phyloP scores from a whole-genome alignment of 2,888 invertebrate species.

The Malacosoma neustria region DNA sequence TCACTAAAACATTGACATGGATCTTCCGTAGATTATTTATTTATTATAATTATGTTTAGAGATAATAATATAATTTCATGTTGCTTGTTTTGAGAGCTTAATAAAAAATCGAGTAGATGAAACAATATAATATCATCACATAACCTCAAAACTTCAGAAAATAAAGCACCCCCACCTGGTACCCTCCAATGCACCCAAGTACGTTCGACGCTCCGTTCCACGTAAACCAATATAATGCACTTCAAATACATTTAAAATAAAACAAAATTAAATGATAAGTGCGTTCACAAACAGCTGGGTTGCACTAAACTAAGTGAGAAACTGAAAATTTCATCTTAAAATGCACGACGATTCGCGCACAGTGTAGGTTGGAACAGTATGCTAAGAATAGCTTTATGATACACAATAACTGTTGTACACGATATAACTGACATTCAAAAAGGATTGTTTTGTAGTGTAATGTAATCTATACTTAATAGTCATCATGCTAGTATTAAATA shows the following conservation, averaged over 20 bases:
- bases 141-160: slow-evolving; percentile 5
- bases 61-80: too few species aligned
- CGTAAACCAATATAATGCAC: slow-evolving; percentile 36
- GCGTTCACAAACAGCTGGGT: background rate
- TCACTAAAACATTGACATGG: too few species aligned
- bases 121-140: slow-evolving; percentile 4
- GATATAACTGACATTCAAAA: too few species aligned
- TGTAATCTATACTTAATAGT: too few species aligned
- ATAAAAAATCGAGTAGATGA: too few species aligned
- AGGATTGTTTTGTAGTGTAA: too few species aligned
- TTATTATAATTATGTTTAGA: too few species aligned
- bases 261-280: slow-evolving; percentile 24
- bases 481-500: too few species aligned
- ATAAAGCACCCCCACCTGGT: slow-evolving; percentile 33
- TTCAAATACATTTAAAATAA: slow-evolving; percentile 46
- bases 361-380: slow-evolving; percentile 3
- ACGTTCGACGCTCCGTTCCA: slow-evolving; percentile 41
- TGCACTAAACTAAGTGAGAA: slow-evolving; percentile 5
- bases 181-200: slow-evolving; percentile 28
- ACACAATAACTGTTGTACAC: too few species aligned
- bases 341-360: background rate
- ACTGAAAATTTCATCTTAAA: background rate
- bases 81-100: too few species aligned
- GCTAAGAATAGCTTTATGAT: background rate
- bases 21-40: too few species aligned